Evolutionary conservation across 2,113 vertebrate species (phyloP), one percentile per base, ranked within the genome.

Genomic region (Sprattus sprattus): DNA sequence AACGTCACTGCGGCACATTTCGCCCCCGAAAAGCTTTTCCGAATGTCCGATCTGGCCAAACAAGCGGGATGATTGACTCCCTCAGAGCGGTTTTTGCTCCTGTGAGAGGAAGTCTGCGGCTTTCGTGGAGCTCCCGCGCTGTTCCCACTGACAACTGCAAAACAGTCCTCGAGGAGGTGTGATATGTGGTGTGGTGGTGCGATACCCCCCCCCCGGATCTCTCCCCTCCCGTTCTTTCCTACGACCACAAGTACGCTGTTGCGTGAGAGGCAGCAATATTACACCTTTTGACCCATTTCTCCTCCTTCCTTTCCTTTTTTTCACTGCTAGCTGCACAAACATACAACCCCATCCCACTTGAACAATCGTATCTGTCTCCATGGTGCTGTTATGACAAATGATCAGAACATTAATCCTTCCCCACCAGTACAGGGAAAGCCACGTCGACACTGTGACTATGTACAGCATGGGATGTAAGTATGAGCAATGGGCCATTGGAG

Each of bases 171-270:
- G 92, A 54, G 11, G 52, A 86, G 45, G 82, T 92, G 93, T 87
- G 91, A 95, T 93, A 95, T 95, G 92, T 92, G 91, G 86, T 87
- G 82, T 86, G 90, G 86, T 89, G 85, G 87, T 93, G 93, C 87
- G 89, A 92, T 81, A 87, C 84, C 82, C 39, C 82, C 39, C 39
- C 39, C 39, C 39, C 2, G 64, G 82, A 88, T 92, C 82, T 80
- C 86, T 87, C 88, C 50, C 46, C 71, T 87, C 86, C 85, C 85
- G 32, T 80, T 86, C 64, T 67, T 85, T 84, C 57, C 81, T 22
- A 22, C 39, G 57, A 49, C 82, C 81, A 82, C 84, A 84, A 2
- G 9, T 50, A 16, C 6, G 67, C 82, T 75, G 13, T 83, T 15
- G 81, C 81, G 81, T 87, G 85, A 84, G 82, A 89, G 28, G n/a